Percentiles rank a stretch among this genome's conserved stretches.
These are phyloP conservation scores for Myocastor coypus DNA, from an alignment of 2,113 vertebrate species.

Conservation along the genomic window DNA sequence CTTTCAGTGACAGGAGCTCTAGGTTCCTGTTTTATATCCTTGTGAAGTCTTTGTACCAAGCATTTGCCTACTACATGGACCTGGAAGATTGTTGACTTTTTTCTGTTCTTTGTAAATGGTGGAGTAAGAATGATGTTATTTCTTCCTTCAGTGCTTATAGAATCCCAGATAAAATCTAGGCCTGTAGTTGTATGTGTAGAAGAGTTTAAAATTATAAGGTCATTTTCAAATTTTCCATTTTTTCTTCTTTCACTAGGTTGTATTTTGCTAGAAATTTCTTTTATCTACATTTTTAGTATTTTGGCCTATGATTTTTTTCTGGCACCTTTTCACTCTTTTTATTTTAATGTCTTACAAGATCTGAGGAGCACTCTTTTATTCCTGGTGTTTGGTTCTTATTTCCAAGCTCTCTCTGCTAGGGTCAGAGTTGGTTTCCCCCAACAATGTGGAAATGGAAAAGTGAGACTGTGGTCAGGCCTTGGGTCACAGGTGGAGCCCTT, in stretches of 20 bases:
- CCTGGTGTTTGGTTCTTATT: neutral
- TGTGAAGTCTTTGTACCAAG: neutral
- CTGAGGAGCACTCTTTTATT: neutral
- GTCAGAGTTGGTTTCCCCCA: neutral
- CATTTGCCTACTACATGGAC: neutral
- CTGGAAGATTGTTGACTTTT: neutral
- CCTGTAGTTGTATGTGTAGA: neutral
- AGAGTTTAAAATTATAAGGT: constrained; percentile 21
- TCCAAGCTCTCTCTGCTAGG: neutral
- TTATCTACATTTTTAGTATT: constrained; percentile 7
- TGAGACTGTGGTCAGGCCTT: neutral
- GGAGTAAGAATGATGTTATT: neutral
- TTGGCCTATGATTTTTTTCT: neutral
- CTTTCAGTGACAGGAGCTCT: neutral
- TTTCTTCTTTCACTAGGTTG: neutral
- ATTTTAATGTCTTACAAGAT: neutral
- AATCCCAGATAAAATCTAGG: neutral
- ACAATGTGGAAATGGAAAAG: neutral
- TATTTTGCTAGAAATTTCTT: constrained; percentile 30
- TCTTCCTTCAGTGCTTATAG: neutral
- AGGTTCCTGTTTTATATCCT: neutral
- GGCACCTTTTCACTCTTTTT: neutral
- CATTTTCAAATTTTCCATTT: neutral
- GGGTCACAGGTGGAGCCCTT: neutral
- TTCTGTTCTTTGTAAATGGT: neutral